phyloP scores from a whole-genome alignment of 2,113 vertebrate species.

The Pollachius pollachius region DNA sequence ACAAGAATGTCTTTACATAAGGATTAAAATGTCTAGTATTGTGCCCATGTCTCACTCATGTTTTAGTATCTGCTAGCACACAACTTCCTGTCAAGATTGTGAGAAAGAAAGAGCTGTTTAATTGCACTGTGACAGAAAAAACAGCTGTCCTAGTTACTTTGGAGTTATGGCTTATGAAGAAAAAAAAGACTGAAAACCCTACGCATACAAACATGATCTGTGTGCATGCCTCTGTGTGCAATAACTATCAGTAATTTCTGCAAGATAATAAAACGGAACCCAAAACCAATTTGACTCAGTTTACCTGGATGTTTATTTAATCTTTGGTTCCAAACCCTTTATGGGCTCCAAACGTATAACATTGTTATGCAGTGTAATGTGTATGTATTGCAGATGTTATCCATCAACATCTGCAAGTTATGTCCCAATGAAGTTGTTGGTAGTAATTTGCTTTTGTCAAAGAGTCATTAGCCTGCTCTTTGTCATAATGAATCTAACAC shows the following conservation, averaged over 20 bases:
- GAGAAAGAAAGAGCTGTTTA: conserved; percentile 59
- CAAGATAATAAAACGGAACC: conserved; percentile 70
- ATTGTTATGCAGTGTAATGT: too few relatives aligned
- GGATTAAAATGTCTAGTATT: conserved; percentile 69
- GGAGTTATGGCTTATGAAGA: conserved; percentile 62
- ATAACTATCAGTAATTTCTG: conserved; percentile 78
- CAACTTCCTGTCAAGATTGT: conserved; percentile 58
- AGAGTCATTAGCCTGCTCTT: too few relatives aligned
- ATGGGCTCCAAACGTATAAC: too few relatives aligned
- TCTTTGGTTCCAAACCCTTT: too few relatives aligned
- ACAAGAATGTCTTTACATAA: conserved; percentile 82
- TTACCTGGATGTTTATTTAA: conserved; percentile 9
- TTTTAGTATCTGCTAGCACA: conserved; percentile 70
- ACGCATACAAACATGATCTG: conserved; percentile 71
- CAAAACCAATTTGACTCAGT: conserved; percentile 43
- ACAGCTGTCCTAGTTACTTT: conserved; percentile 79
- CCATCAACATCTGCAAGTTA: too few relatives aligned
- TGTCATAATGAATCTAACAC: too few relatives aligned
- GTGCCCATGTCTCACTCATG: conserved; percentile 70
- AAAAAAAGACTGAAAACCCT: conserved; percentile 69
- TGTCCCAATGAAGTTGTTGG: too few relatives aligned
- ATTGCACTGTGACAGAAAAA: conserved; percentile 86
- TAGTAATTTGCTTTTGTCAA: too few relatives aligned
- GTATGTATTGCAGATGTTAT: too few relatives aligned
- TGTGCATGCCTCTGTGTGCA: conserved; percentile 88